Conservation (phyloP, 1,140 invertebrate species). For the Drosophila carrolli region DNA sequence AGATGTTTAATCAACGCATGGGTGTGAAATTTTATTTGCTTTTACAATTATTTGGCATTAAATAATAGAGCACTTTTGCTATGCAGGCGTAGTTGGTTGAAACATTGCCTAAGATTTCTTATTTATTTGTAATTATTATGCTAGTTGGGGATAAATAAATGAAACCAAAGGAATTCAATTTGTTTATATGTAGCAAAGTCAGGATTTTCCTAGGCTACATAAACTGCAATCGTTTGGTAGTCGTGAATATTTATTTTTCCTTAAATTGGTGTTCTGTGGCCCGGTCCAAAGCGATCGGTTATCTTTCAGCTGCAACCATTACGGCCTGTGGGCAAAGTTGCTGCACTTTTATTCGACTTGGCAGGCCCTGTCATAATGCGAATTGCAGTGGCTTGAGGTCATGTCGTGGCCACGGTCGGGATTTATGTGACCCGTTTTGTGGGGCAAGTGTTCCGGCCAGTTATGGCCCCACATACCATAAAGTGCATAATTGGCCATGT, state of each 20-base stretch:
- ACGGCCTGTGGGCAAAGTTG: slow-evolving; percentile 39
- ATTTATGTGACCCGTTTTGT: slow-evolving; percentile 68
- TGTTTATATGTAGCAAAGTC: background rate
- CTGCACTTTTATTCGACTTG: slow-evolving; percentile 20
- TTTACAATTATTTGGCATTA: background rate
- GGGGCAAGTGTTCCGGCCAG: slow-evolving; percentile 36
- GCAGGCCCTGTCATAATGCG: slow-evolving; percentile 70
- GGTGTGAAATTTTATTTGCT: slow-evolving; percentile 12
- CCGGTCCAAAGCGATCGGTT: slow-evolving; percentile 9
- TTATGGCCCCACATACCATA: slow-evolving; percentile 54
- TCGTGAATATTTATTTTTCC: background rate
- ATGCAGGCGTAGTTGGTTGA: background rate
- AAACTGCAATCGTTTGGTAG: background rate
- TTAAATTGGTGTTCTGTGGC: slow-evolving; percentile 27
- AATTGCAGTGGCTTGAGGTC: slow-evolving; percentile 53
- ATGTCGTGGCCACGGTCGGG: slow-evolving; percentile 33
- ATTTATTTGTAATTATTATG: background rate
- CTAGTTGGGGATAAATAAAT: background rate
- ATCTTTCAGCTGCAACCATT: slow-evolving; percentile 32
- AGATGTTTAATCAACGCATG: slow-evolving; percentile 3
- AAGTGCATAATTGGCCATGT: slow-evolving; percentile 80
- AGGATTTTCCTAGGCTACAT: background rate
- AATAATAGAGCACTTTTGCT: background rate
- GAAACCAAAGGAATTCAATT: background rate
- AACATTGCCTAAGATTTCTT: background rate